Percentiles rank a stretch among this genome's conserved stretches.
phyloP scores from a whole-genome alignment of 2,888 invertebrate species.

The Anticlea derivata region DNA sequence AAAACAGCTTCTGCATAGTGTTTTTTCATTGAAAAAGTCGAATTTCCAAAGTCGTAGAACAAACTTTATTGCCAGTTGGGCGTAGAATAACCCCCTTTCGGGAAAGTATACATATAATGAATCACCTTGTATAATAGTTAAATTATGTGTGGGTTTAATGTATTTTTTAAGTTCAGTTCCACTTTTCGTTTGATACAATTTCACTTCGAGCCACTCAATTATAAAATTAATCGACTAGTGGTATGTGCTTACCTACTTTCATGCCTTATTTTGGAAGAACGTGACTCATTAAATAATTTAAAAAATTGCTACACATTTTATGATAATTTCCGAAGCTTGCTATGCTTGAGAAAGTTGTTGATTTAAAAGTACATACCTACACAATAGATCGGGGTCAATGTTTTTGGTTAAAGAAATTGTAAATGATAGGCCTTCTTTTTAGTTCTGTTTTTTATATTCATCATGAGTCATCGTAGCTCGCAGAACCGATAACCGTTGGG shows the following conservation, averaged over 20 bases:
- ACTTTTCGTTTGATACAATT: slow-evolving; percentile 9
- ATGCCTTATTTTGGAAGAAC: slow-evolving; percentile 38
- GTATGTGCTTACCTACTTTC: slow-evolving; percentile 54
- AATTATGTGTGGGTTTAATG: no score
- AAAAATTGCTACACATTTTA: slow-evolving; percentile 57
- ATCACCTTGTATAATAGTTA: no score
- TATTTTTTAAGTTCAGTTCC: no score
- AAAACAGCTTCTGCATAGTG: no score
- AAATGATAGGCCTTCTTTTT: neutral
- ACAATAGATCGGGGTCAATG: slow-evolving; percentile 41
- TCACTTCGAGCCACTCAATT: slow-evolving; percentile 41
- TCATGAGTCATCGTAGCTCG: no score
- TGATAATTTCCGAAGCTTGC: slow-evolving; percentile 44
- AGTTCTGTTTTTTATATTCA: neutral
- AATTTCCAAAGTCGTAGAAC: no score
- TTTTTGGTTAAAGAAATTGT: slow-evolving; percentile 31
- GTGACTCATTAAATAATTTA: slow-evolving; percentile 55
- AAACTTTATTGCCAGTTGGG: no score
- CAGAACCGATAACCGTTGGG: no score
- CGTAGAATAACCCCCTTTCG: no score
- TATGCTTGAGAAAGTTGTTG: slow-evolving; percentile 54
- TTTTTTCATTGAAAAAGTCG: no score
- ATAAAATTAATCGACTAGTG: slow-evolving; percentile 55
- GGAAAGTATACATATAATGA: no score
- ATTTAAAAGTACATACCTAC: slow-evolving; percentile 15